Conservation (phyloP, 2,888 invertebrate genomes). For the Acrobasis repandana region DNA sequence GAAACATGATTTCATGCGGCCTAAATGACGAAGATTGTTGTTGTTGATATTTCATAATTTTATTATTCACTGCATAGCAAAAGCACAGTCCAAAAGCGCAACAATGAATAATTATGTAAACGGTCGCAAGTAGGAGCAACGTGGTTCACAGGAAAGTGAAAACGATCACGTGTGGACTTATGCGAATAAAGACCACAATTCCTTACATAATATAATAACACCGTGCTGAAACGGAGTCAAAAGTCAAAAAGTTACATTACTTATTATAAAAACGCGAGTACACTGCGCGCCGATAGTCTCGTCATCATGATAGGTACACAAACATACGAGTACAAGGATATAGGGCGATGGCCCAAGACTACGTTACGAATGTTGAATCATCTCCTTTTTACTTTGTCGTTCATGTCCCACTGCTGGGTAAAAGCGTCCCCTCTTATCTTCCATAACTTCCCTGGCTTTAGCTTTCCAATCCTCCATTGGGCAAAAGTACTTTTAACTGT, state of each 20-base stretch:
- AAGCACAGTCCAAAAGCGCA: not conserved
- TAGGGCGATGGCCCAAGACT: too few relatives aligned
- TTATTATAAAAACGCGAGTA: constrained; percentile 6
- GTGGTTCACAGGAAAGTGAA: constrained; percentile 17
- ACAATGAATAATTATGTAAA: constrained; percentile 5
- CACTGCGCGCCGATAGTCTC: not conserved
- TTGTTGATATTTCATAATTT: not conserved
- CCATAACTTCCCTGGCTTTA: too few relatives aligned
- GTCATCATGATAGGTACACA: too few relatives aligned
- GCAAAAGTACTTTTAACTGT: too few relatives aligned
- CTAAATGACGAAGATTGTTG: too few relatives aligned
- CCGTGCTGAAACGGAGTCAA: constrained; percentile 5
- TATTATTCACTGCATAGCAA: not conserved
- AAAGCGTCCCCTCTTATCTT: too few relatives aligned
- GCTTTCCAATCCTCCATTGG: too few relatives aligned
- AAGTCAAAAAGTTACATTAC: constrained; percentile 9
- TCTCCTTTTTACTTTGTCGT: too few relatives aligned
- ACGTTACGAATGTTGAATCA: too few relatives aligned
- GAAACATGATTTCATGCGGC: too few relatives aligned
- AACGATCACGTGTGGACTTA: constrained; percentile 18
- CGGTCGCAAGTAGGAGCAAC: constrained; percentile 4
- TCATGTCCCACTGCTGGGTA: too few relatives aligned
- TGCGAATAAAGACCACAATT: constrained; percentile 13
- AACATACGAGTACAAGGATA: too few relatives aligned
- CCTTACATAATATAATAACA: constrained; percentile 11